A percentile compares a stretch with the other conserved stretches of the same genome.
phyloP scores from a whole-genome alignment of 1,140 invertebrate genomes.

The Conopomorpha cramerella region DNA sequence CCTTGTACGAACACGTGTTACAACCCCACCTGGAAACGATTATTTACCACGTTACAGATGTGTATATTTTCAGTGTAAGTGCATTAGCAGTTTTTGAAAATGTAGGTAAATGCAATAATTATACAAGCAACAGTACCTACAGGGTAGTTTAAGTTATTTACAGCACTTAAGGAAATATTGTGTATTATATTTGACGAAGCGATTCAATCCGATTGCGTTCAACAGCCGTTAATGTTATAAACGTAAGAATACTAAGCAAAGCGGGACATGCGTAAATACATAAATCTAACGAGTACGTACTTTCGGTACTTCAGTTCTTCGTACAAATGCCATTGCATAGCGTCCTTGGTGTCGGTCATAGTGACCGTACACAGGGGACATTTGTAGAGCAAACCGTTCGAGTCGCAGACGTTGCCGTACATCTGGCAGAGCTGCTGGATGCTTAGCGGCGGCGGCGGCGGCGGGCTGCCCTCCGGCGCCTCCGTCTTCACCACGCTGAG shows the following conservation, averaged over 20 bases:
- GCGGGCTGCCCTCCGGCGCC: constrained; percentile 3
- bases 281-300: constrained; percentile 35
- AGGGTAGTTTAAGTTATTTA: no score
- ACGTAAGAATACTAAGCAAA: no score
- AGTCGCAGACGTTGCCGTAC: constrained; percentile 34
- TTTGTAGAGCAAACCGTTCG: constrained; percentile 34
- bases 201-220: no score
- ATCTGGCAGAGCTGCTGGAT: constrained; percentile 20
- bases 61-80: no score
- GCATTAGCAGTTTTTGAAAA: no score
- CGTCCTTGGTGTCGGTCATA: constrained; percentile 23
- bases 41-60: no score
- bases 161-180: no score
- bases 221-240: no score
- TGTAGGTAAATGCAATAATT: no score
- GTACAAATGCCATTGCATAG: constrained; percentile 41
- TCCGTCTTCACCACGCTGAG: constrained; percentile 37
- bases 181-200: no score
- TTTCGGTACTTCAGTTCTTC: constrained; percentile 46
- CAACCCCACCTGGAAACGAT: constrained; percentile 38
- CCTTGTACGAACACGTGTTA: constrained; percentile 36
- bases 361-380: constrained; percentile 31
- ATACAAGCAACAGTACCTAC: no score
- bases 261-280: no score
- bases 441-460: constrained; percentile 5